Evolutionary conservation across 2,888 invertebrate genomes (phyloP).

Genomic region (Ophion costatus): DNA sequence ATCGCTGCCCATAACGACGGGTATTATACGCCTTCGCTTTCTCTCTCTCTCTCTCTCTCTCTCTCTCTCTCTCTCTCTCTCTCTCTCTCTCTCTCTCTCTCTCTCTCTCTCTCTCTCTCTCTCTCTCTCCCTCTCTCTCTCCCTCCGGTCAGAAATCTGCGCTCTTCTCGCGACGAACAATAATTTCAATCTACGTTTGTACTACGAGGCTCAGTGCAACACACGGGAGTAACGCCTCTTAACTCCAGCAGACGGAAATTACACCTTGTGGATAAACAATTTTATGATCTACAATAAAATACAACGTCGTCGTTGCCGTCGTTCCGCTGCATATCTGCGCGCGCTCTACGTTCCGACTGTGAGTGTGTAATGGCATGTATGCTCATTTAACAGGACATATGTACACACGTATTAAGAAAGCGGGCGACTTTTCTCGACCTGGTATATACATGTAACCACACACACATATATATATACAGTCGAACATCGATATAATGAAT

Average conservation of each 20-base stretch:
- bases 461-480: too few relatives aligned
- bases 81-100: too few relatives aligned
- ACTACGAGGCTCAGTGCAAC: constrained; percentile 50
- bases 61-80: constrained; percentile 6
- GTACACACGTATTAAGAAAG: neutral
- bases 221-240: constrained; percentile 21
- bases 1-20: constrained; percentile 53
- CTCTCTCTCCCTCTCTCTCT: constrained; percentile 23
- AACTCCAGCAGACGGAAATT: constrained; percentile 58
- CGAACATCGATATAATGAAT: too few relatives aligned
- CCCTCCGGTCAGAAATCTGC: neutral
- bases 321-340: constrained; percentile 5
- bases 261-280: constrained; percentile 64
- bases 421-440: neutral
- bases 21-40: constrained; percentile 38
- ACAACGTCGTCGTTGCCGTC: constrained; percentile 27
- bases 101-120: neutral
- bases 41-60: constrained; percentile 15
- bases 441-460: too few relatives aligned
- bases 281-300: constrained; percentile 63
- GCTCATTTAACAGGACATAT: constrained; percentile 7
- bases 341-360: neutral
- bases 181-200: constrained; percentile 62
- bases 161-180: constrained; percentile 51
- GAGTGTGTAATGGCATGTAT: neutral